Percentiles rank a stretch among this genome's conserved stretches.
Conservation (phyloP, 2,888 invertebrate species). For the Iphiclides podalirius region DNA sequence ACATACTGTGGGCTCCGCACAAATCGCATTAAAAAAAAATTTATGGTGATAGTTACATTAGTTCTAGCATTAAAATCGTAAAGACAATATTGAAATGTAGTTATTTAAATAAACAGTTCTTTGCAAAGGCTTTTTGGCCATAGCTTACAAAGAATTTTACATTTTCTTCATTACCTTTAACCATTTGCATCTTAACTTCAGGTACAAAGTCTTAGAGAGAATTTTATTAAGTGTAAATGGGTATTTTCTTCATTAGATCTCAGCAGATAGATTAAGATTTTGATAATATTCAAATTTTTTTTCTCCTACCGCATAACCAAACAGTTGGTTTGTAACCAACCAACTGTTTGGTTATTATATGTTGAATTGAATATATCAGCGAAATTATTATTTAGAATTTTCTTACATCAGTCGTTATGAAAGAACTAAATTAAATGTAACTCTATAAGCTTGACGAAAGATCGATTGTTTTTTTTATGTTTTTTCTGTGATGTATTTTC, state of each 20-base stretch:
- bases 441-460: no score
- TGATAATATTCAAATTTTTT: no score
- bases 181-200: not conserved
- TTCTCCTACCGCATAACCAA: no score
- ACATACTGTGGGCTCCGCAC: slow-evolving; percentile 10
- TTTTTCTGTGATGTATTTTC: no score
- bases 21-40: slow-evolving; percentile 14
- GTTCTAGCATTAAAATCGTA: slow-evolving; percentile 14
- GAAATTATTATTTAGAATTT: no score
- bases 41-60: slow-evolving; percentile 6
- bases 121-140: slow-evolving; percentile 23
- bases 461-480: no score
- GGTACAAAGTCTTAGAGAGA: not conserved
- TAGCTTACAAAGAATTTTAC: slow-evolving; percentile 5
- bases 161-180: not conserved
- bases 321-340: no score
- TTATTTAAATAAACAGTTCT: slow-evolving; percentile 1
- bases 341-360: no score
- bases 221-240: not conserved
- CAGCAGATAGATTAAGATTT: no score
- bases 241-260: not conserved
- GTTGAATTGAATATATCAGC: no score
- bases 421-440: no score
- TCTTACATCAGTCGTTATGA: no score
- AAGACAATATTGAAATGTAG: slow-evolving; percentile 19